A percentile compares a stretch with the other conserved stretches of the same genome.
phyloP scores from a whole-genome alignment of 2,113 vertebrate genomes.

The Serilophus lunatus region DNA sequence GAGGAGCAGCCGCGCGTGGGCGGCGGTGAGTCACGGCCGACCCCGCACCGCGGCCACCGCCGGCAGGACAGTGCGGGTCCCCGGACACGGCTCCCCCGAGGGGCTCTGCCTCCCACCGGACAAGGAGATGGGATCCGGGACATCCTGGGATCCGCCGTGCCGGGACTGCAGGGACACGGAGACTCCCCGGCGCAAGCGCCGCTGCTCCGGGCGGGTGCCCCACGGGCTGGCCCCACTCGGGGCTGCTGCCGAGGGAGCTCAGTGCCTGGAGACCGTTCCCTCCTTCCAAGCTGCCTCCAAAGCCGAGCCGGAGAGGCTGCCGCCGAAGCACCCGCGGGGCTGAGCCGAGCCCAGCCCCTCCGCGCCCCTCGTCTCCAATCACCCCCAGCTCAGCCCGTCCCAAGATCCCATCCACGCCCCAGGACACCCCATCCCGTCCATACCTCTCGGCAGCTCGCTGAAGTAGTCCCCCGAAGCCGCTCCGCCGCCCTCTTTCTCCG shows the following conservation, averaged over 20 bases:
- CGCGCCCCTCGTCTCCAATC: background rate
- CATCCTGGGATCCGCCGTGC: background rate
- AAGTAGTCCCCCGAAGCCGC: conserved; percentile 33
- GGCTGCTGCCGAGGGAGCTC: background rate
- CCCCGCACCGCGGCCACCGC: background rate
- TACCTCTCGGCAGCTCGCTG: conserved; percentile 43
- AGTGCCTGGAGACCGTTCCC: background rate
- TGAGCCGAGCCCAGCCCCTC: background rate
- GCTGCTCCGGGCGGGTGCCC: background rate
- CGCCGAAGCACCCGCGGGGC: background rate
- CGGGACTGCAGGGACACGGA: background rate
- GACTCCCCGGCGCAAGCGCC: too few relatives aligned
- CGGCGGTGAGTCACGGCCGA: background rate
- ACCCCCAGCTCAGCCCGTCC: too few relatives aligned
- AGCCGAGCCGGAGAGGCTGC: background rate
- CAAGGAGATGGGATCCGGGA: too few relatives aligned
- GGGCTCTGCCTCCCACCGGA: background rate
- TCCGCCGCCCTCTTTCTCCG: background rate
- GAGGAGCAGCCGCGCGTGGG: conserved; percentile 68
- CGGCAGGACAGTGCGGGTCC: background rate
- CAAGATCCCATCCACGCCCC: too few relatives aligned
- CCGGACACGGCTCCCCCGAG: background rate
- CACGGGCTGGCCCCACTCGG: background rate
- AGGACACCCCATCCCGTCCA: background rate
- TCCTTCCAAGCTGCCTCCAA: background rate